Conservation (phyloP, 2,113 vertebrate species). For the Pteronura brasiliensis region DNA sequence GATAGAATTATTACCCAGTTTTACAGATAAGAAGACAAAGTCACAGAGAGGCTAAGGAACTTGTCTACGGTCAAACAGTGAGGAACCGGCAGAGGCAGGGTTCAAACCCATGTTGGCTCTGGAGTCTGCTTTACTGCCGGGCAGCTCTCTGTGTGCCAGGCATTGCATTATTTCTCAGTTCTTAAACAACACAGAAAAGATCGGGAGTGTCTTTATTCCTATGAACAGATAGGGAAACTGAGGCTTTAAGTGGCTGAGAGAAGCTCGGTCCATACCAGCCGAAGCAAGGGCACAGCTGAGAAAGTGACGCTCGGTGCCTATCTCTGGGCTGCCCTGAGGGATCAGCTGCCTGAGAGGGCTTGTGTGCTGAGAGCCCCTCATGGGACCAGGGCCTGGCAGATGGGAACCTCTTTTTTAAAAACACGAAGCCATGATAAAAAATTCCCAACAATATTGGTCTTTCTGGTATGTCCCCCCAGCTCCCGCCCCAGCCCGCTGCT, state of each 20-base stretch:
- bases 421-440: conserved; percentile 66
- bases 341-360: background rate
- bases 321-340: background rate
- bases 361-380: background rate
- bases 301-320: background rate
- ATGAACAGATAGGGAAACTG: background rate
- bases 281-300: rapidly evolving
- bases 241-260: background rate
- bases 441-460: conserved; percentile 78
- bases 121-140: background rate
- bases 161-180: background rate
- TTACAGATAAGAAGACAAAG: background rate
- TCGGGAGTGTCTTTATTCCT: background rate
- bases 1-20: background rate
- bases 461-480: conserved; percentile 53
- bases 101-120: background rate
- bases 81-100: background rate
- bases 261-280: background rate
- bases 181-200: background rate
- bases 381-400: background rate
- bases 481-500: background rate
- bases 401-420: background rate
- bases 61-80: background rate
- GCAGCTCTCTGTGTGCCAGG: background rate
- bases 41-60: background rate